Evolutionary conservation across 2,797 vertebrate species (phyloP).

Genomic region (Tapera naevia): DNA sequence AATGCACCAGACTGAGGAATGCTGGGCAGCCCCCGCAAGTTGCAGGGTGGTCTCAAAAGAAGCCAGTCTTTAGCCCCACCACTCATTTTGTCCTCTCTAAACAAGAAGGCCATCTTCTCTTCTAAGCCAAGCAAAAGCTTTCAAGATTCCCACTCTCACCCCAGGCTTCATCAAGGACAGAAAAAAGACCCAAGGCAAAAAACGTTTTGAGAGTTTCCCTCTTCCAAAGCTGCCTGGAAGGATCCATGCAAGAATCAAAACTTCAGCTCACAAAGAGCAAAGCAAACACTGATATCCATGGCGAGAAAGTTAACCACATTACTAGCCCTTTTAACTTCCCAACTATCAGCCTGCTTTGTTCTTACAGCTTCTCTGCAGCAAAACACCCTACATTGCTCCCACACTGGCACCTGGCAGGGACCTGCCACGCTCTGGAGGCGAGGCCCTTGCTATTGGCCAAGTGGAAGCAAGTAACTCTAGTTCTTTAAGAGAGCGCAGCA

Average conservation of each 20-base stretch:
- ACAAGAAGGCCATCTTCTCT: background rate
- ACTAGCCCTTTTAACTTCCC: background rate
- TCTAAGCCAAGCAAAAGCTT: background rate
- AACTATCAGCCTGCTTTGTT: background rate
- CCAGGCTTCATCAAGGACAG: background rate
- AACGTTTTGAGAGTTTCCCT: background rate
- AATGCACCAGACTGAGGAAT: background rate
- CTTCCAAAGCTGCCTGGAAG: background rate
- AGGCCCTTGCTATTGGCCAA: background rate
- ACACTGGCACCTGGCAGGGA: fast-evolving
- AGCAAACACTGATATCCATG: background rate
- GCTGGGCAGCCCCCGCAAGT: background rate
- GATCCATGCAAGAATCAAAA: background rate
- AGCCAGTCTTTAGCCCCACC: background rate
- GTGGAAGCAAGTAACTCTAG: background rate
- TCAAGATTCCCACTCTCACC: background rate
- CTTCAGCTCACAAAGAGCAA: background rate
- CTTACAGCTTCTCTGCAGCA: background rate
- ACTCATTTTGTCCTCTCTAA: background rate
- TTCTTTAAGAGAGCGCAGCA: background rate
- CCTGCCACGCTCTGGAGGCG: background rate
- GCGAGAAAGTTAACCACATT: background rate
- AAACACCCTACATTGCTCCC: fast-evolving
- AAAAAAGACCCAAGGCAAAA: background rate
- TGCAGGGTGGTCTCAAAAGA: background rate